A percentile compares a stretch with the other conserved stretches of the same genome.
These are phyloP conservation scores for Ennomos quercinarius DNA, from an alignment of 2,888 invertebrate species.

Conservation along the genomic window DNA sequence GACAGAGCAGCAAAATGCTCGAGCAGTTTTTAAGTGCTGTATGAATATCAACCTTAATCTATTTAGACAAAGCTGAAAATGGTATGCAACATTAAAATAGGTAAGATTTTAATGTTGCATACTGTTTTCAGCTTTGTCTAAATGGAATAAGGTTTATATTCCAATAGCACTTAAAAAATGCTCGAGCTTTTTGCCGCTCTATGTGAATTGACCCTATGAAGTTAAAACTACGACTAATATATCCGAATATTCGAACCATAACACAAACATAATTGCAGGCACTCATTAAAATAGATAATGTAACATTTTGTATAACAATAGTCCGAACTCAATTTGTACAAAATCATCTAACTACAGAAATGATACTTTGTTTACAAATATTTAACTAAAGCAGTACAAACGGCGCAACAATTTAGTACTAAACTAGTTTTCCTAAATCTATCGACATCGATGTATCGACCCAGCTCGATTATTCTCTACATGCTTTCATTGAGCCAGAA, in stretches of 20 bases:
- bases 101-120: too few relatives aligned
- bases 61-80: too few relatives aligned
- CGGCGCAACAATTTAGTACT: conserved; percentile 17
- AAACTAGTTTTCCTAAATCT: conserved; percentile 29
- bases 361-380: conserved; percentile 23
- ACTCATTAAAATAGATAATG: conserved; percentile 14
- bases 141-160: too few relatives aligned
- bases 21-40: too few relatives aligned
- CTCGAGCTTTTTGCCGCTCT: too few relatives aligned
- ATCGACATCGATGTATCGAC: conserved; percentile 25
- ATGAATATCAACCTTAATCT: too few relatives aligned
- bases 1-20: too few relatives aligned
- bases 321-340: conserved; percentile 7
- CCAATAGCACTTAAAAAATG: too few relatives aligned
- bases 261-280: conserved; percentile 28
- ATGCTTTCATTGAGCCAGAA: conserved; percentile 40
- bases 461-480: conserved; percentile 18
- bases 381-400: conserved; percentile 29
- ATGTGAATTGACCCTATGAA: too few relatives aligned
- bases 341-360: conserved; percentile 26
- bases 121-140: too few relatives aligned
- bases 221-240: conserved; percentile 26
- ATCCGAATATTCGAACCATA: conserved; percentile 13
- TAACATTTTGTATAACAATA: conserved; percentile 15
- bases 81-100: too few relatives aligned